These are phyloP conservation scores for Pogonocherus hispidulus DNA, from an alignment of 2,888 invertebrate genomes.

Conservation along the genomic window DNA sequence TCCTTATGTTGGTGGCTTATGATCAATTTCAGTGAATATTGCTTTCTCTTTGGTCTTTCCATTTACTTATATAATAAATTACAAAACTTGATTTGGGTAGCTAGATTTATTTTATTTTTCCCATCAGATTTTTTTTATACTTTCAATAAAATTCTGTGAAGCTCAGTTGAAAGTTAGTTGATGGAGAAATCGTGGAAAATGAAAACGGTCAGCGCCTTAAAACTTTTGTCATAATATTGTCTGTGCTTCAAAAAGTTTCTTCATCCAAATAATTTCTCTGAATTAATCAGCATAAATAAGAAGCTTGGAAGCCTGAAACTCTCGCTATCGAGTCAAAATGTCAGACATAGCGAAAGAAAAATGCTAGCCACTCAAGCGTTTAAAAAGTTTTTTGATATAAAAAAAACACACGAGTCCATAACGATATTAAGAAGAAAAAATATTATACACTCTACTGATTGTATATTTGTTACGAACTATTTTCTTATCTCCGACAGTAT, in stretches of 20 bases:
- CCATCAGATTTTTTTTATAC: no score
- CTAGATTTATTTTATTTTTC: no score
- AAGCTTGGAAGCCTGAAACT: neutral
- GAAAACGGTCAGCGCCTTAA: neutral
- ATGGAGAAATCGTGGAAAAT: neutral
- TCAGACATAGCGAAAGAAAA: constrained; percentile 1
- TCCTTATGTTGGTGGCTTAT: no score
- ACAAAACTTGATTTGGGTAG: no score
- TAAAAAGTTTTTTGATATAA: neutral
- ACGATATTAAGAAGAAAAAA: neutral
- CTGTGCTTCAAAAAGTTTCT: constrained; percentile 1
- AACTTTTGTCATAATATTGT: neutral
- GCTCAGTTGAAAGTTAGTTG: neutral
- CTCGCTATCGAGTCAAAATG: neutral
- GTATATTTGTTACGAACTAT: no score
- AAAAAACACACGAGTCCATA: neutral
- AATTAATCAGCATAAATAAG: neutral
- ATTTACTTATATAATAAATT: no score
- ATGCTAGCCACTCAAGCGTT: neutral
- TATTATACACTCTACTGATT: no score
- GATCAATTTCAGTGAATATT: no score
- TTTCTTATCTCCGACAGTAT: no score
- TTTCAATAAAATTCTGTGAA: no score
- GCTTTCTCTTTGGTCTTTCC: no score
- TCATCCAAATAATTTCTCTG: constrained; percentile 2